Evolutionary conservation across 2,113 vertebrate species (phyloP), one percentile per base, ranked within the genome.

Genomic region (Eolophus roseicapilla): DNA sequence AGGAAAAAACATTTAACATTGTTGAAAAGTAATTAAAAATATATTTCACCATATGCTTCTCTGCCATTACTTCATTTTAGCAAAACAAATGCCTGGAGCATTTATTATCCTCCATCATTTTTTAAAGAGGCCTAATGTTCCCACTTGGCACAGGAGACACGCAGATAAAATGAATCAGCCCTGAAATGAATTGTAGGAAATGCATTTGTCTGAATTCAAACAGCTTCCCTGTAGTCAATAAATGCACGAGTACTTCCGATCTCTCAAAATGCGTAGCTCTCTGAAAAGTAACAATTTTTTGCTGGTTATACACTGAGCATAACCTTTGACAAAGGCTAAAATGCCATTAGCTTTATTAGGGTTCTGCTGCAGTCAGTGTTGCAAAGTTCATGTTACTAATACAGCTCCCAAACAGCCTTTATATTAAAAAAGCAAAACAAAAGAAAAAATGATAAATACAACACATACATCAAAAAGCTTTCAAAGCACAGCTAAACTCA

Each of bases 1-100:
- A 97, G 80, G 75, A 85, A 90, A 95, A 98, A 97, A 94, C 92
- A 96, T 95, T 98, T 98, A 97, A 97, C 96, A 97, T 95, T 98
- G 96, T 97, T 98, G 96, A 98, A 97, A 98, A 98, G 96, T 98
- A 98, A 98, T 98, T 98, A 98, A 98, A 98, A 98, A 98, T 98
- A 97, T 98, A 98, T 98, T 97, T 98, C 93, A 96, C 97, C 98
- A 98, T 98, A 98, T 98, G 97, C 75, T 98, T 94, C 90, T 94
- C 91, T 93, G 81, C 85, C 73, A 46, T 98, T 97, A 96, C 60
- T 97, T 98, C 78, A 82, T 94, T 97, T 96, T 85, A 96, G 95
- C 94, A 97, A 98, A 97, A 97, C 96, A 98, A 98, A 97, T 96
- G 97, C 95, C 96, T 97, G 77, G 82, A 97, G 95, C 97, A 97